Evolutionary conservation across 2,888 invertebrate genomes (phyloP), one percentile per base, ranked within the genome.

Genomic region (Ophion costatus): DNA sequence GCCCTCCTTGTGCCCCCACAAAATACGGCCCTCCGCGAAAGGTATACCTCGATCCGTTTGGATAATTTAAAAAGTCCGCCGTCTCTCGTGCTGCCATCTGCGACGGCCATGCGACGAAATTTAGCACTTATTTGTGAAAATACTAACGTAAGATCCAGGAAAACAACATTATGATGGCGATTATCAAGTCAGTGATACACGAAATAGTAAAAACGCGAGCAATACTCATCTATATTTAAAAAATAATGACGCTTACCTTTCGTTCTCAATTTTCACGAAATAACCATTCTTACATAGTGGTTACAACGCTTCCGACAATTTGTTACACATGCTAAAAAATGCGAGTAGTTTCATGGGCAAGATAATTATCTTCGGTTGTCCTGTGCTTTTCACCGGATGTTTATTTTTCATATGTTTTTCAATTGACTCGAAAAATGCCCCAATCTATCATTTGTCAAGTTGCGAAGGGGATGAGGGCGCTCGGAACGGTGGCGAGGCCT

Each of bases 401-500:
- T 51, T 51, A 51, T 51, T 51, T 51, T 4, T 45, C 45, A 10
- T 0, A 51, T 51, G 5, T 14, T 17, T 10, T 45, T 14, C 17
- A 51, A 17, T 51, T 51, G 51, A 2, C 51, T 14, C 17, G 2
- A 17, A 51, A 14, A 14, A 51, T 51, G 17, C 51, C 17, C 17
- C 14, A 10, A 14, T 45, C 17, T 17, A 51, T 14, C 11, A 17
- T 51, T 51, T 0, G 17, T 51, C 17, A 14, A 17, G 17, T 17
- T 14, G 51, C 14, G 6, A 17, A 51, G 14, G 17, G 17, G 14
- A 51, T n/a, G 38, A 61, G 63, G 63, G 17, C 17, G 63, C 33
- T 70, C 61, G 61, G 38, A 29, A 69, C 69, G 69, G 42, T 59
- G 59, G n/a, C 24, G 59, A 59, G n/a, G 11, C 42, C 38, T 29